Conservation (phyloP, 2,888 invertebrate species). For the Heliothis peltigera region DNA sequence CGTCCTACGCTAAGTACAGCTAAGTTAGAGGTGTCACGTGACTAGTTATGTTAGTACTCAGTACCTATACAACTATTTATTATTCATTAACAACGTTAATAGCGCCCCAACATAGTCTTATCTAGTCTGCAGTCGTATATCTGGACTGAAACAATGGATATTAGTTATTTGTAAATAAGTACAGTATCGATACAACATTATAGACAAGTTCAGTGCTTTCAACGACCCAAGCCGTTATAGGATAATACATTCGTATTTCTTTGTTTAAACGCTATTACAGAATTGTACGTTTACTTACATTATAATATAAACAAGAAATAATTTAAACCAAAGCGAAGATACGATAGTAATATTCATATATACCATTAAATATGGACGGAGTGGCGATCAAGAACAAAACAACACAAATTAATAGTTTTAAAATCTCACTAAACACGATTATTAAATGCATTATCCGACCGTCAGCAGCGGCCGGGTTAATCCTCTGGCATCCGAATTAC, state of each 20-base stretch:
- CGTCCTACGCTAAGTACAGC: constrained; percentile 35
- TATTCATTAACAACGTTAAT: constrained; percentile 34
- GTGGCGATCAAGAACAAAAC: constrained; percentile 67
- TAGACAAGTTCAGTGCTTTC: constrained; percentile 42
- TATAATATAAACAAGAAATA: constrained; percentile 54
- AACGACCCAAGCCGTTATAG: background rate
- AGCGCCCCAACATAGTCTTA: constrained; percentile 10
- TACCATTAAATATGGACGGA: constrained; percentile 73
- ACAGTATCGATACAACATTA: constrained; percentile 18
- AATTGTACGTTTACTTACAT: constrained; percentile 22
- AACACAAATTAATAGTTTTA: constrained; percentile 62
- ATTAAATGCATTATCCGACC: constrained; percentile 82
- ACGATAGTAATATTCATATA: constrained; percentile 53
- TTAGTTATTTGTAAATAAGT: constrained; percentile 6
- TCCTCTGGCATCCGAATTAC: constrained; percentile 50
- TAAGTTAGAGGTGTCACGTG: constrained; percentile 78
- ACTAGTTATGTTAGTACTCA: constrained; percentile 78
- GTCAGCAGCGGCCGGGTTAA: constrained; percentile 56
- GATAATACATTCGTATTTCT: background rate
- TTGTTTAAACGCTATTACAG: constrained; percentile 13
- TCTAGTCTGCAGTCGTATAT: constrained; percentile 17
- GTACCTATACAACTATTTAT: constrained; percentile 18
- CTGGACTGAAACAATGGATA: constrained; percentile 15
- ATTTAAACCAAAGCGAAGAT: constrained; percentile 58
- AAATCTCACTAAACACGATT: constrained; percentile 75